Conservation (phyloP, 1,140 invertebrate genomes). For the Trichoplusia ni region DNA sequence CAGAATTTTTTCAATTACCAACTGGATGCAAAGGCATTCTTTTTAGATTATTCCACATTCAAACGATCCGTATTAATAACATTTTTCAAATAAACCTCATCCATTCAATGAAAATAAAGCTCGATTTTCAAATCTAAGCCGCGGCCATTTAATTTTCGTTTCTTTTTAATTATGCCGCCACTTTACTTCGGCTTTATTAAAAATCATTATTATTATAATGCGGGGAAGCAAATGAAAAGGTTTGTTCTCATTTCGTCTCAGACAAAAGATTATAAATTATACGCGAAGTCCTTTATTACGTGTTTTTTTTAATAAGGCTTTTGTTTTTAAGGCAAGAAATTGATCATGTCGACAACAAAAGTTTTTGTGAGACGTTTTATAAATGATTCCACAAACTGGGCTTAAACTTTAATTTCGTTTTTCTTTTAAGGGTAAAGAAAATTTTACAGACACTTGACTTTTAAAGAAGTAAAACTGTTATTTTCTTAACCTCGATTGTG, state of each 20-base stretch:
- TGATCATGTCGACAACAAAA: neutral
- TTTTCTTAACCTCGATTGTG: too few species aligned
- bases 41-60: too few species aligned
- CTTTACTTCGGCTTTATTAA: constrained; percentile 22
- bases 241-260: constrained; percentile 9
- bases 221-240: constrained; percentile 25
- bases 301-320: constrained; percentile 22
- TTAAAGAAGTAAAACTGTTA: too few species aligned
- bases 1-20: too few species aligned
- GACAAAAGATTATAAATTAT: constrained; percentile 29
- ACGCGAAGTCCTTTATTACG: constrained; percentile 7
- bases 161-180: constrained; percentile 20
- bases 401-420: too few species aligned
- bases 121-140: too few species aligned
- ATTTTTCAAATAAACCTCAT: too few species aligned
- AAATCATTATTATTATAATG: constrained; percentile 32
- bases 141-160: too few species aligned
- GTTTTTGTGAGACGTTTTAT: constrained; percentile 1
- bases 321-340: constrained; percentile 23
- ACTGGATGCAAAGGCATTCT: too few species aligned
- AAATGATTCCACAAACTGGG: neutral
- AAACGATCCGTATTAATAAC: too few species aligned
- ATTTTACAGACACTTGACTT: neutral
- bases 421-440: too few species aligned
- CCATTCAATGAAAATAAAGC: too few species aligned